phyloP scores from a whole-genome alignment of 2,888 invertebrate genomes.

The Amphiduros pacificus region DNA sequence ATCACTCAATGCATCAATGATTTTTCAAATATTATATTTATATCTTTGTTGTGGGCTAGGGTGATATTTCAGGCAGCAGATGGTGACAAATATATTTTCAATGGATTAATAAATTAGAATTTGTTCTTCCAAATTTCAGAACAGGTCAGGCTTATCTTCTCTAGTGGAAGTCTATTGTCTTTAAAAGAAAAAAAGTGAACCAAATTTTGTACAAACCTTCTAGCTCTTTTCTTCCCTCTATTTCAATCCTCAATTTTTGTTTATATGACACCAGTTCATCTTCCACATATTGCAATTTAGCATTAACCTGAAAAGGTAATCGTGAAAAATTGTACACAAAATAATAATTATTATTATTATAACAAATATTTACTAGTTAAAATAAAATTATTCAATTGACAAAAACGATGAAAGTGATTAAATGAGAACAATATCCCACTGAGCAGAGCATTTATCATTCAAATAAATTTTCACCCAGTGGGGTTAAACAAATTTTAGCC shows the following conservation, averaged over 20 bases:
- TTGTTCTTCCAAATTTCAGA: too few species aligned
- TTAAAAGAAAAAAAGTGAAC: not conserved
- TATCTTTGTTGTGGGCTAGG: too few species aligned
- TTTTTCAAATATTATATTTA: too few species aligned
- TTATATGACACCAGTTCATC: slow-evolving; percentile 46
- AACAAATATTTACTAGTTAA: not conserved
- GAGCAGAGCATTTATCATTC: not conserved
- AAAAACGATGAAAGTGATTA: not conserved
- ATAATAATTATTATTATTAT: not conserved
- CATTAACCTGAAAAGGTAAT: slow-evolving; percentile 39
- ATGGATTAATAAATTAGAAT: too few species aligned
- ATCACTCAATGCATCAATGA: too few species aligned
- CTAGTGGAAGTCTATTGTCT: not conserved
- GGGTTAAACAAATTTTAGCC: too few species aligned
- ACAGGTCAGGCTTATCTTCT: too few species aligned
- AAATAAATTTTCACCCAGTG: not conserved
- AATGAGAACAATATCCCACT: not conserved
- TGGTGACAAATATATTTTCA: too few species aligned
- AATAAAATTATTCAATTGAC: not conserved
- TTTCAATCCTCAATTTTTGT: slow-evolving; percentile 46
- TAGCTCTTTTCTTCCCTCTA: slow-evolving; percentile 45
- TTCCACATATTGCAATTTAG: slow-evolving; percentile 42
- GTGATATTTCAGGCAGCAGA: too few species aligned
- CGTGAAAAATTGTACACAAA: not conserved
- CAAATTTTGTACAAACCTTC: slow-evolving; percentile 38